Percentiles rank a stretch among this genome's conserved stretches.
Evolutionary conservation across 2,888 invertebrate genomes (phyloP).

Genomic region (Acanthoscelides obtectus): DNA sequence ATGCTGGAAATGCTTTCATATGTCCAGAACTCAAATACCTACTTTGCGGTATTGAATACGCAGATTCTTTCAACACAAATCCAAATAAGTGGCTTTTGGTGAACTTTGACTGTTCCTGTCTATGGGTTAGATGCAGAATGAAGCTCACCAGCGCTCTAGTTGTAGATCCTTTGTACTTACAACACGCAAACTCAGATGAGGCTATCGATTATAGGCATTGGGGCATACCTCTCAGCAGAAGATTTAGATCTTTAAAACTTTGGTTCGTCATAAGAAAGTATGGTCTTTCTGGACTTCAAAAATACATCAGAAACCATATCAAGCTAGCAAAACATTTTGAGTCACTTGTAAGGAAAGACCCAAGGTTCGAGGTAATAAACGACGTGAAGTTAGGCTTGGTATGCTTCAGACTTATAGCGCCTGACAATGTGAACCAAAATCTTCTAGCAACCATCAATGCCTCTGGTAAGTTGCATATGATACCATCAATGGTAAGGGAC

Average conservation of each 20-base stretch:
- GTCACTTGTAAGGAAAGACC: slow-evolving; percentile 60
- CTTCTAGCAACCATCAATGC: slow-evolving; percentile 76
- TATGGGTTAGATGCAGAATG: slow-evolving; percentile 77
- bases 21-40: slow-evolving; percentile 73
- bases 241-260: slow-evolving; percentile 80
- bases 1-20: slow-evolving; percentile 81
- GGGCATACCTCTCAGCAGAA: slow-evolving; percentile 79
- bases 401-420: slow-evolving; percentile 69
- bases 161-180: slow-evolving; percentile 81
- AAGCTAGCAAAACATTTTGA: slow-evolving; percentile 73
- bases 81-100: slow-evolving; percentile 85
- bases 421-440: slow-evolving; percentile 67
- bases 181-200: slow-evolving; percentile 71
- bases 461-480: slow-evolving; percentile 81
- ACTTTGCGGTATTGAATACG: slow-evolving; percentile 65
- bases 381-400: slow-evolving; percentile 72
- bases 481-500: slow-evolving; percentile 71
- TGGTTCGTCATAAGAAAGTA: slow-evolving; percentile 85
- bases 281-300: slow-evolving; percentile 75
- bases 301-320: slow-evolving; percentile 79
- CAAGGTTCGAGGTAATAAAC: slow-evolving; percentile 72
- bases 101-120: slow-evolving; percentile 79
- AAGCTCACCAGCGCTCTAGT: slow-evolving; percentile 76
- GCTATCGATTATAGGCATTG: slow-evolving; percentile 75
- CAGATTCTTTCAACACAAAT: slow-evolving; percentile 83